Evolutionary conservation across 2,797 vertebrate species (phyloP).

Genomic region (Enteromius paludinosus): DNA sequence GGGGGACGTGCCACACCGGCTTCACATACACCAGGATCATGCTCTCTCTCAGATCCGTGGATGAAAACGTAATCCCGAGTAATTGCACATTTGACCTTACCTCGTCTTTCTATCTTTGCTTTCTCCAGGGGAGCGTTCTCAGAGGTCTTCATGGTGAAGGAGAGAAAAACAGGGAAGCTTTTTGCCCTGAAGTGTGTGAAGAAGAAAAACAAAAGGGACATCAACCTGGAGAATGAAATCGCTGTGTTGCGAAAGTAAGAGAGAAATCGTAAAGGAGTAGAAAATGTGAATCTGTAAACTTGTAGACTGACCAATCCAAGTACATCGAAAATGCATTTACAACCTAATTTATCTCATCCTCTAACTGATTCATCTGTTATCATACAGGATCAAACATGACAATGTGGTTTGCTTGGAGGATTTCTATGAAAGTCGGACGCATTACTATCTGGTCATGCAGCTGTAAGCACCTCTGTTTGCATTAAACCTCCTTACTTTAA

Average conservation of each 20-base stretch:
- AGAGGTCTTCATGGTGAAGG: constrained; percentile 95
- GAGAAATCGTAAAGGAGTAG: too few species aligned
- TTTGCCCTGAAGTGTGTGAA: constrained; percentile 97
- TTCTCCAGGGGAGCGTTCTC: constrained; percentile 91
- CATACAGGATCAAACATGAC: constrained; percentile 91
- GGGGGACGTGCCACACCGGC: not conserved
- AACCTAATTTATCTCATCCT: not conserved
- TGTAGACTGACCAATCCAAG: too few species aligned
- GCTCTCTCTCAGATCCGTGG: constrained; percentile 2
- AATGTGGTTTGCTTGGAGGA: constrained; percentile 95
- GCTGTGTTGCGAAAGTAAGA: constrained; percentile 90
- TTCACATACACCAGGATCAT: not conserved
- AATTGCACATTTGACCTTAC: constrained; percentile 14
- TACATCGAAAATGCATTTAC: not conserved
- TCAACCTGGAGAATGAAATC: constrained; percentile 95
- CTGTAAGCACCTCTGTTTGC: constrained; percentile 85
- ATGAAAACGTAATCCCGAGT: constrained; percentile 1
- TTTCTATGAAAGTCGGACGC: constrained; percentile 92
- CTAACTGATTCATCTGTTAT: not conserved
- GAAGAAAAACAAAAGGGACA: constrained; percentile 87
- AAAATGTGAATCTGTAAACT: too few species aligned
- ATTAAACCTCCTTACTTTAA: not conserved
- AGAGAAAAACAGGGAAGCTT: constrained; percentile 88
- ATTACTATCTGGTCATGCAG: constrained; percentile 97
- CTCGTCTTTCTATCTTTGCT: not conserved